Conservation (phyloP, 2,888 invertebrate genomes). For the Andrena bucephala region DNA sequence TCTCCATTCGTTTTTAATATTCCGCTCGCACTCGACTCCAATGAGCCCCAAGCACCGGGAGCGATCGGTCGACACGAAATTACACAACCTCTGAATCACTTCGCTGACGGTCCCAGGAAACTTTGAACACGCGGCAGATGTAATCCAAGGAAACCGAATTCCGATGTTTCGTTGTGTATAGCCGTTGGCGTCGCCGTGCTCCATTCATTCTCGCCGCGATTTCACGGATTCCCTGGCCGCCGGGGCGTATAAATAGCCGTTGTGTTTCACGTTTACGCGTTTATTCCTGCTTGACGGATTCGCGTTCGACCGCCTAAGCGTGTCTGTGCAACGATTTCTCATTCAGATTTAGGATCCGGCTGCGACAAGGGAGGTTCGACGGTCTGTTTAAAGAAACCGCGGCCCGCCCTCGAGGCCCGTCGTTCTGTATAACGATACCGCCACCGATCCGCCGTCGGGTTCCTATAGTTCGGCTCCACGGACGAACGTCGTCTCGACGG, state of each 20-base stretch:
- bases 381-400: neutral
- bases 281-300: conserved; percentile 48
- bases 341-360: conserved; percentile 49
- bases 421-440: conserved; percentile 25
- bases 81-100: conserved; percentile 27
- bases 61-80: neutral
- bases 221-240: conserved; percentile 24
- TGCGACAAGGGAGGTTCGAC: neutral
- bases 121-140: neutral
- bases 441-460: neutral
- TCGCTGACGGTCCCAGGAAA: conserved; percentile 8
- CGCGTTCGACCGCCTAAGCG: neutral
- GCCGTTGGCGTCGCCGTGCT: neutral
- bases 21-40: too few relatives aligned
- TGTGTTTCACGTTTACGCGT: conserved; percentile 38
- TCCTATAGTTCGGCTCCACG: neutral
- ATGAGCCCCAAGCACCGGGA: too few relatives aligned
- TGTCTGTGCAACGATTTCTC: conserved; percentile 38
- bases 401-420: neutral
- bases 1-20: too few relatives aligned
- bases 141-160: conserved; percentile 36
- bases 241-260: conserved; percentile 44
- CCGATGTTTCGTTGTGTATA: conserved; percentile 11
- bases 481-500: neutral
- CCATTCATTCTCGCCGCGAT: conserved; percentile 48